Conservation (phyloP, 2,113 vertebrate genomes). For the Excalfactoria chinensis region DNA sequence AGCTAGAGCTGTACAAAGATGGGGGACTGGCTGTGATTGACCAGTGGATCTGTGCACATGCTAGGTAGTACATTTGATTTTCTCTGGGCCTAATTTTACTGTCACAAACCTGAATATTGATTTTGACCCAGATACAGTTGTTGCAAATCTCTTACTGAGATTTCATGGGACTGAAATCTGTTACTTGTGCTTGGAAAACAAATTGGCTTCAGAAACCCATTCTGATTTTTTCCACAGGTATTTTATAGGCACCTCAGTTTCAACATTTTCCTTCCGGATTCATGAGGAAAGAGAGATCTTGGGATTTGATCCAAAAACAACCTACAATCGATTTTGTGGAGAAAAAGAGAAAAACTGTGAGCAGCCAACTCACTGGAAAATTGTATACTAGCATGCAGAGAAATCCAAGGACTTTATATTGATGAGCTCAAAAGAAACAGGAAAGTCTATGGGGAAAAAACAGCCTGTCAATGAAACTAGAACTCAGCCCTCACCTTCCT, state of each 20-base stretch:
- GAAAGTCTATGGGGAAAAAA: not conserved
- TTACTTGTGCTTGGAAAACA: not conserved
- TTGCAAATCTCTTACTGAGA: not conserved
- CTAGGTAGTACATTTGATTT: slow-evolving; percentile 79
- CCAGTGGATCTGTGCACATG: slow-evolving; percentile 96
- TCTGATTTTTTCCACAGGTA: slow-evolving; percentile 75
- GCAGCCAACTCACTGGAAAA: slow-evolving; percentile 97
- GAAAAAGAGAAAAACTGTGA: slow-evolving; percentile 90
- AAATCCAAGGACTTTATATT: not conserved
- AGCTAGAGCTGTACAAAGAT: slow-evolving; percentile 90
- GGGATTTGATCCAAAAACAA: slow-evolving; percentile 92
- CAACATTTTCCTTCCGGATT: slow-evolving; percentile 98
- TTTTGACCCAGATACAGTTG: not conserved
- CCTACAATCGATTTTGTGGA: slow-evolving; percentile 96
- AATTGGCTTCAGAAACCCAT: rapidly evolving
- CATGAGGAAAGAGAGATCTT: slow-evolving; percentile 96
- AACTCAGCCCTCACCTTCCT: not conserved
- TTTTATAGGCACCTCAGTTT: slow-evolving; percentile 96
- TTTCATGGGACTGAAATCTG: not conserved
- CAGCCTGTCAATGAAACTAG: not conserved
- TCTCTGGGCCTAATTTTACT: not conserved
- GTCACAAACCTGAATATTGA: not conserved
- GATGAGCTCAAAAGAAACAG: not conserved
- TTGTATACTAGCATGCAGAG: slow-evolving; percentile 82
- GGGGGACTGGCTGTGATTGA: slow-evolving; percentile 95